Evolutionary conservation across 2,888 invertebrate genomes (phyloP), one percentile per base, ranked within the genome.

Genomic region (Dermolepida albohirtum): DNA sequence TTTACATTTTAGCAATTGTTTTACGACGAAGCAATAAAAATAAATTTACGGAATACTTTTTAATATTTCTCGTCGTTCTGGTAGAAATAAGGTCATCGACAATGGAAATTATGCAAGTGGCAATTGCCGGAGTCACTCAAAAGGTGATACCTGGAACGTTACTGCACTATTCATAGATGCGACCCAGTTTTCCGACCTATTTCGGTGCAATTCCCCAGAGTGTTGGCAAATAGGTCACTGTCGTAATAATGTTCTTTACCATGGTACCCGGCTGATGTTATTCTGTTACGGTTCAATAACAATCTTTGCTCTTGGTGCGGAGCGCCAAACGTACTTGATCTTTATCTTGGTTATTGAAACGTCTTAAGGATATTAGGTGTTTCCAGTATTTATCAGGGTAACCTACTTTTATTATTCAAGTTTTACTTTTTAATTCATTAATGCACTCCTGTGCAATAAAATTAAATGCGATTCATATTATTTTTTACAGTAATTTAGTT

Each of bases 141-240:
- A 47, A 47, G 47, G 47, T 47, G 47, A 47, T 47, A 47, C 14
- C 47, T 47, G 47, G 10, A 47, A 11, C 8, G 14, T 47, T 14
- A 14, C 1, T 44, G 14, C 47, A 47, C 47, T 47, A 47, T 47
- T 47, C 47, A 47, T 47, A 14, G 47, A 14, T 47, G 47, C 47
- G 47, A 47, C 47, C 47, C 17, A 17, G 47, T 47, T 47, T 47
- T 47, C 47, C 17, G 14, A 47, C 47, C 47, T 47, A 47, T 47
- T 47, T 47, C 17, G 12, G 47, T 17, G 47, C 47, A 47, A 47
- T 47, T 17, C 17, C 47, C 16, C 14, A 14, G 12, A 12, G 47
- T 47, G 14, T 47, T 47, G 47, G 47, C 47, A 47, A 14, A 47
- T 47, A 47, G 47, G 47, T 47, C 47, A 47, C 47, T 47, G 47